Percentiles rank a stretch among this genome's conserved stretches.
phyloP scores from a whole-genome alignment of 2,113 vertebrate genomes.

The Microcebus murinus region DNA sequence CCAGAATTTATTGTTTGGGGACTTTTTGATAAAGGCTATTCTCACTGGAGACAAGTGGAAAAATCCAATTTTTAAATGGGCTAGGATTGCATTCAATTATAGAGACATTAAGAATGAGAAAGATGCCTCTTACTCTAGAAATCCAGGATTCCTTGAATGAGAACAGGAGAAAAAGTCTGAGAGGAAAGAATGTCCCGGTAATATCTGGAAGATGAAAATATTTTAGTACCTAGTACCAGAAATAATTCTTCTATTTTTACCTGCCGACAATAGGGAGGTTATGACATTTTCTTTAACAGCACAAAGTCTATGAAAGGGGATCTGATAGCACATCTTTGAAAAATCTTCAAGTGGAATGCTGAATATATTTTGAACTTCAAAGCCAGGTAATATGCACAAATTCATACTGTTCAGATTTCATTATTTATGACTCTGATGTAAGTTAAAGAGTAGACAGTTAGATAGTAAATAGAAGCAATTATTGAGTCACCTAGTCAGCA shows the following conservation, averaged over 20 bases:
- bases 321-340: not conserved
- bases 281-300: not conserved
- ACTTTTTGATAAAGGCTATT: no score
- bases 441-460: slow-evolving; percentile 36
- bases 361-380: slow-evolving; percentile 44
- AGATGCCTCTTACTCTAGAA: not conserved
- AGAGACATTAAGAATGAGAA: not conserved
- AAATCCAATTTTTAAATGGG: not conserved
- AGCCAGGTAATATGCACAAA: not conserved
- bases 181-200: not conserved
- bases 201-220: not conserved
- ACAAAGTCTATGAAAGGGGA: not conserved
- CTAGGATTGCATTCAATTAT: not conserved
- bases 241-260: slow-evolving; percentile 30
- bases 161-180: not conserved
- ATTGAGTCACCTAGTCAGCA: slow-evolving; percentile 38
- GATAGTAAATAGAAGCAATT: slow-evolving; percentile 56
- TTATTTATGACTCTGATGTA: slow-evolving; percentile 34
- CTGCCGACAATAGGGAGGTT: not conserved
- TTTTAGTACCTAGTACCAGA: not conserved
- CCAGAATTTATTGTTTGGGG: no score
- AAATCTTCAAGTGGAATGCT: not conserved
- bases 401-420: not conserved
- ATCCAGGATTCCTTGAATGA: not conserved
- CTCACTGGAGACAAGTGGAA: not conserved